Evolutionary conservation across 2,797 vertebrate species (phyloP).

Genomic region (Enteromius paludinosus): DNA sequence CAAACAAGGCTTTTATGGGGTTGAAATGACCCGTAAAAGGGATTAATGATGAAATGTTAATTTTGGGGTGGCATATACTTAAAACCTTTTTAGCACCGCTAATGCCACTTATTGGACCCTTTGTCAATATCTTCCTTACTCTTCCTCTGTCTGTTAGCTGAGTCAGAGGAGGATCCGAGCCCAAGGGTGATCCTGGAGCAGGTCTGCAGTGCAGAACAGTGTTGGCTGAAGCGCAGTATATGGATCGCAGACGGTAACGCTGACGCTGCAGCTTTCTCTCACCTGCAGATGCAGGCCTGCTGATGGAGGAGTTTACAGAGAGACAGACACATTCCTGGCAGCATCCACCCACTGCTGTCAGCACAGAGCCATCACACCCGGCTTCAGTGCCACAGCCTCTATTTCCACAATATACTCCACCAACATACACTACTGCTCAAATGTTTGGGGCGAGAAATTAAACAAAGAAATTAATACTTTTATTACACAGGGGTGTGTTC

Average conservation of each 20-base stretch:
- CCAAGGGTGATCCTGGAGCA: not conserved
- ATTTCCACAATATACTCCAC: not conserved
- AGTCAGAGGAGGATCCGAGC: constrained; percentile 15
- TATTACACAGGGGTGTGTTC: not conserved
- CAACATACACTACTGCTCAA: not conserved
- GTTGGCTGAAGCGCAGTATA: constrained; percentile 38
- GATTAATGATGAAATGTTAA: too few relatives aligned
- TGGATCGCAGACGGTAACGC: constrained; percentile 30
- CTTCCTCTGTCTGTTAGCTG: not conserved
- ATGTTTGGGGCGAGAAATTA: not conserved
- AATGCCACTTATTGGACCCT: not conserved
- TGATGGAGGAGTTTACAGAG: constrained; percentile 43
- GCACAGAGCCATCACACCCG: not conserved
- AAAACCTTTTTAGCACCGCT: not conserved
- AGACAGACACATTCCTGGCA: constrained; percentile 40
- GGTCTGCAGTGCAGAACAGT: constrained; percentile 47
- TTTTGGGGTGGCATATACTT: too few relatives aligned
- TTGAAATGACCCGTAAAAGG: too few relatives aligned
- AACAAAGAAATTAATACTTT: not conserved
- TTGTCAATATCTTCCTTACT: not conserved
- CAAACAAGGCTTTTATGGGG: too few relatives aligned
- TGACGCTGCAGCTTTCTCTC: constrained; percentile 44
- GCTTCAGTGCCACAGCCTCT: not conserved
- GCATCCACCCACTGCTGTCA: constrained; percentile 26
- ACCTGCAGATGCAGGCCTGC: constrained; percentile 44